A percentile compares a stretch with the other conserved stretches of the same genome.
phyloP scores from a whole-genome alignment of 1,140 invertebrate genomes.

The Sitophilus oryzae region DNA sequence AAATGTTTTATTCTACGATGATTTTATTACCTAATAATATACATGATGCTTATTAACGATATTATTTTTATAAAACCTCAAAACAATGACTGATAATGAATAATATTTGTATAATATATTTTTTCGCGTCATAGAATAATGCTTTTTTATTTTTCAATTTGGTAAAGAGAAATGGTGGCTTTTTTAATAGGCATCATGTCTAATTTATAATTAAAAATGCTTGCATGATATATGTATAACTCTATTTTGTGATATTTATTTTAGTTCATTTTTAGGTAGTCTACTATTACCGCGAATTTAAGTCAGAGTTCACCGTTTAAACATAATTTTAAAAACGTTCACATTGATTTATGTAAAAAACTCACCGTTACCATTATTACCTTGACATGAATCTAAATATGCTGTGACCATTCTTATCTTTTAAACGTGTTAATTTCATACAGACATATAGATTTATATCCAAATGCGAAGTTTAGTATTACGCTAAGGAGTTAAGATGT shows the following conservation, averaged over 20 bases:
- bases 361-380: not conserved
- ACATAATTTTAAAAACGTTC: no score
- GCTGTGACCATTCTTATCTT: not conserved
- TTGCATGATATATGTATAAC: not conserved
- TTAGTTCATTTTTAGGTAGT: not conserved
- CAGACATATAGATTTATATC: not conserved
- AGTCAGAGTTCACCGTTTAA: not conserved
- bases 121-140: no score
- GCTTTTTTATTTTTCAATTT: no score
- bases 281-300: not conserved
- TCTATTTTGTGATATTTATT: not conserved
- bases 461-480: not conserved
- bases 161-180: no score
- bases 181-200: not conserved
- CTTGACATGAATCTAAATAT: not conserved
- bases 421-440: not conserved
- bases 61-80: no score
- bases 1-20: no score
- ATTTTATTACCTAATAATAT: no score
- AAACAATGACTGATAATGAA: no score
- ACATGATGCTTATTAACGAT: no score
- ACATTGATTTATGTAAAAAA: no score
- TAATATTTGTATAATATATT: no score
- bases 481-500: not conserved
- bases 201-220: not conserved